These are phyloP conservation scores for Caloenas nicobarica DNA, from an alignment of 2,113 vertebrate species.

Conservation along the genomic window DNA sequence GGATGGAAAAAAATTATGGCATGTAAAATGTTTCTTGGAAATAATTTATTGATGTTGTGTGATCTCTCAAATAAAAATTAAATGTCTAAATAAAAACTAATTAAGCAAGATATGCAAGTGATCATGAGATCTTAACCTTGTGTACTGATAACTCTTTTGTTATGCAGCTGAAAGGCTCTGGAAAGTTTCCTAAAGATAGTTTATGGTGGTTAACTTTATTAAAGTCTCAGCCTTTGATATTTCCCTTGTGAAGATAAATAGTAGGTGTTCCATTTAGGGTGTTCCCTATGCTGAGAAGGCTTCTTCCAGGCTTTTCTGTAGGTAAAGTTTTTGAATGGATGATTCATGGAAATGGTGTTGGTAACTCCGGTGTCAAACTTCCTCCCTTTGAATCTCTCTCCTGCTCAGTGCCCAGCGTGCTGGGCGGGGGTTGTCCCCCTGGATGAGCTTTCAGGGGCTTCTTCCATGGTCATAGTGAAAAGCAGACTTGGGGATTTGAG, in stretches of 20 bases:
- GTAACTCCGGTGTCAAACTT: background rate
- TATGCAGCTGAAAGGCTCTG: background rate
- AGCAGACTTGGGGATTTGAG: background rate
- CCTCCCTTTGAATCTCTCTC: background rate
- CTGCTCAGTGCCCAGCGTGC: rapidly evolving
- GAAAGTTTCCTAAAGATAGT: background rate
- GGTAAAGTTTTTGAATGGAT: background rate
- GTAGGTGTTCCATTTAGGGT: background rate
- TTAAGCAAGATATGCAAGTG: background rate
- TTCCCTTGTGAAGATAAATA: background rate
- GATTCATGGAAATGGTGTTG: background rate
- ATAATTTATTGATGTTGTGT: background rate
- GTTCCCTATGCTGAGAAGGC: background rate
- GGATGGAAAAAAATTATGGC: background rate
- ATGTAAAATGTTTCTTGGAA: background rate
- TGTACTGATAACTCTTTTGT: background rate
- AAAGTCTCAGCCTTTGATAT: background rate
- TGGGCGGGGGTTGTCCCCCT: background rate
- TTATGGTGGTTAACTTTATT: background rate
- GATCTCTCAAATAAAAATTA: background rate
- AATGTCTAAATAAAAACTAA: background rate
- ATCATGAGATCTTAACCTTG: background rate
- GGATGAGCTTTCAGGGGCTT: background rate
- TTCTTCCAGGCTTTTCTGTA: background rate
- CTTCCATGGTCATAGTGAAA: background rate